A percentile compares a stretch with the other conserved stretches of the same genome.
These are phyloP conservation scores for Melanerpes formicivorus DNA, from an alignment of 2,113 vertebrate species.

Conservation along the genomic window DNA sequence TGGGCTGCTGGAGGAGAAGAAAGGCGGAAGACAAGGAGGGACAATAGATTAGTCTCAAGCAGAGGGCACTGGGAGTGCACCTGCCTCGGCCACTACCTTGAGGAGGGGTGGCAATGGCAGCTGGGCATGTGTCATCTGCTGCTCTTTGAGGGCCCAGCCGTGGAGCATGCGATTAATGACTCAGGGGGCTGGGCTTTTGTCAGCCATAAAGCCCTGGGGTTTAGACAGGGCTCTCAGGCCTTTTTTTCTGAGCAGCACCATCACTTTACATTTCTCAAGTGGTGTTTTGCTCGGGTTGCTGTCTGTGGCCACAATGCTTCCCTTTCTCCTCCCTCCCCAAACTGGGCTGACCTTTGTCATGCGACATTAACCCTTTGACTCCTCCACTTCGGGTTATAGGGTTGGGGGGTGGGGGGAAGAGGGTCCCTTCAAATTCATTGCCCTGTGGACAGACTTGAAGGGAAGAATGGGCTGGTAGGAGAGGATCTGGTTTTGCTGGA, in stretches of 20 bases:
- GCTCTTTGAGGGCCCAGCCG: constrained; percentile 63
- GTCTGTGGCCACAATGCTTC: constrained; percentile 71
- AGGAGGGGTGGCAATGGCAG: constrained; percentile 26
- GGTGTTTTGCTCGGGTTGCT: neutral
- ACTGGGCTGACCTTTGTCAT: constrained; percentile 63
- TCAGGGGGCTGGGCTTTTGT: constrained; percentile 62
- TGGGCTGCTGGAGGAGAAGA: constrained; percentile 56
- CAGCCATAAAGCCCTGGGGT: constrained; percentile 52
- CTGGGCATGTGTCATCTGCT: constrained; percentile 73
- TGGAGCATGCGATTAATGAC: constrained; percentile 74
- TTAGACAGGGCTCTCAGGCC: constrained; percentile 70
- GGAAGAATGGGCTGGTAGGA: neutral
- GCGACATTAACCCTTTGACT: constrained; percentile 64
- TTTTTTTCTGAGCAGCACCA: constrained; percentile 41
- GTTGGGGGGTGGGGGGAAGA: neutral
- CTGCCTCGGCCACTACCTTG: constrained; percentile 66
- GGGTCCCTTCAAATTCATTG: constrained; percentile 46
- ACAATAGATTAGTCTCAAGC: constrained; percentile 58
- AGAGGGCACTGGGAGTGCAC: constrained; percentile 74
- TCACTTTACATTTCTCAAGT: constrained; percentile 76
- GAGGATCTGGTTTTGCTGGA: neutral
- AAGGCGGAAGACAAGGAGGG: constrained; percentile 62
- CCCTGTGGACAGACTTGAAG: neutral
- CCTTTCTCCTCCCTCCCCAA: constrained; percentile 57
- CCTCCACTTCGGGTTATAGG: neutral